Conservation (phyloP, 2,797 vertebrate genomes). For the Meriones psammophilus region DNA sequence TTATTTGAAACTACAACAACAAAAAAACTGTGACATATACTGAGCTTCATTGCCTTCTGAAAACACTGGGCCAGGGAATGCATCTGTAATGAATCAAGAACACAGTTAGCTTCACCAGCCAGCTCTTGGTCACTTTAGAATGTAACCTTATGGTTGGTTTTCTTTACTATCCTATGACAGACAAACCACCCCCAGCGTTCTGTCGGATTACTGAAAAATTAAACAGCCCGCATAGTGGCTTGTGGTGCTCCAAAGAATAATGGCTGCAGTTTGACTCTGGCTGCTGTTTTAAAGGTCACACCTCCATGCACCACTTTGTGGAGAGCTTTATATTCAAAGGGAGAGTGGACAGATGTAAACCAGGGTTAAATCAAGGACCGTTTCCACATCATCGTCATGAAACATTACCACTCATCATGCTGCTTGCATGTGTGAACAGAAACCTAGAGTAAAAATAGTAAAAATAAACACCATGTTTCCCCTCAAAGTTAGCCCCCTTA, state of each 20-base stretch:
- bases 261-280: background rate
- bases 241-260: conserved; percentile 10
- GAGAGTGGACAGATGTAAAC: conserved; percentile 24
- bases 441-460: conserved; percentile 55
- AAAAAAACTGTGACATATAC: background rate
- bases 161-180: conserved; percentile 71
- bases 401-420: background rate
- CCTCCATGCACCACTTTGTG: conserved; percentile 50
- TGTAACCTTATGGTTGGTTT: conserved; percentile 72
- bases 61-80: conserved; percentile 60
- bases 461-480: conserved; percentile 38
- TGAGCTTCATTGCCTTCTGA: conserved; percentile 55
- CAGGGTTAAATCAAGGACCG: conserved; percentile 25
- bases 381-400: conserved; percentile 7
- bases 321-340: conserved; percentile 44
- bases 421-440: background rate
- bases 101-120: conserved; percentile 22
- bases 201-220: conserved; percentile 70
- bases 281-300: conserved; percentile 63
- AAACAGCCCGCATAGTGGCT: background rate
- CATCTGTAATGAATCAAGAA: conserved; percentile 74
- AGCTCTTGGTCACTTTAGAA: conserved; percentile 71
- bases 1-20: conserved; percentile 35
- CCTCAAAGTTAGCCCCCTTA: background rate
- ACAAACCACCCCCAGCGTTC: conserved; percentile 60